Percentiles rank a stretch among this genome's conserved stretches.
Evolutionary conservation across 2,113 vertebrate genomes (phyloP).

Genomic region (Trochalopteron elliotii): DNA sequence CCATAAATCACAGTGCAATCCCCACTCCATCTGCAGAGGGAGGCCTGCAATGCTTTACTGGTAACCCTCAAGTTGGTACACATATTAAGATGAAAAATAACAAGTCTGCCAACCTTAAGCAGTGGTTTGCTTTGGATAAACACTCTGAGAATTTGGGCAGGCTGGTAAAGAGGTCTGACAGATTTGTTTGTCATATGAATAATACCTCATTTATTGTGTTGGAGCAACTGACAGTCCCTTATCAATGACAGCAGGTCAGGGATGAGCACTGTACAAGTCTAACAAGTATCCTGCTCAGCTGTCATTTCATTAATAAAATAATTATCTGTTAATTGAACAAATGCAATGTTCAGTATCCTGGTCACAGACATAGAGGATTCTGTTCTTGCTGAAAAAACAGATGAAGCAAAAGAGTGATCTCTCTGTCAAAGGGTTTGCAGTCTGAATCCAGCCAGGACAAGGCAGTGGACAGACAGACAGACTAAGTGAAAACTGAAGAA

Average conservation of each 20-base stretch:
- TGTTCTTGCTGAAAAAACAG: background rate
- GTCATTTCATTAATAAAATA: background rate
- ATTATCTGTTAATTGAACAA: background rate
- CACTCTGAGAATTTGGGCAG: constrained; percentile 30
- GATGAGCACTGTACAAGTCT: background rate
- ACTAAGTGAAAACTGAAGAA: background rate
- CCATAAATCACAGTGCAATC: constrained; percentile 52
- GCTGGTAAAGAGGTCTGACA: background rate
- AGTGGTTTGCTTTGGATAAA: constrained; percentile 36
- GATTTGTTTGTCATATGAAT: constrained; percentile 14
- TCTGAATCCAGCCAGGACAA: background rate
- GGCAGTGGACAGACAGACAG: background rate
- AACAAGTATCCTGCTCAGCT: background rate
- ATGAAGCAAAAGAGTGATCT: background rate
- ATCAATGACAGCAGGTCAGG: background rate
- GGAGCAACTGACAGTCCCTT: background rate
- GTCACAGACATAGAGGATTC: background rate
- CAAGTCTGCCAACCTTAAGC: background rate
- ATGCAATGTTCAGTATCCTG: background rate
- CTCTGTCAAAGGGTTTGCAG: background rate
- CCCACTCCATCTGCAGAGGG: constrained; percentile 28
- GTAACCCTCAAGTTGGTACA: background rate
- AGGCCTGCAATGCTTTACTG: background rate
- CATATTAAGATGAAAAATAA: constrained; percentile 35
- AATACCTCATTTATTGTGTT: background rate